These are phyloP conservation scores for Ciconia boyciana DNA, from an alignment of 2,113 vertebrate species.

Conservation along the genomic window DNA sequence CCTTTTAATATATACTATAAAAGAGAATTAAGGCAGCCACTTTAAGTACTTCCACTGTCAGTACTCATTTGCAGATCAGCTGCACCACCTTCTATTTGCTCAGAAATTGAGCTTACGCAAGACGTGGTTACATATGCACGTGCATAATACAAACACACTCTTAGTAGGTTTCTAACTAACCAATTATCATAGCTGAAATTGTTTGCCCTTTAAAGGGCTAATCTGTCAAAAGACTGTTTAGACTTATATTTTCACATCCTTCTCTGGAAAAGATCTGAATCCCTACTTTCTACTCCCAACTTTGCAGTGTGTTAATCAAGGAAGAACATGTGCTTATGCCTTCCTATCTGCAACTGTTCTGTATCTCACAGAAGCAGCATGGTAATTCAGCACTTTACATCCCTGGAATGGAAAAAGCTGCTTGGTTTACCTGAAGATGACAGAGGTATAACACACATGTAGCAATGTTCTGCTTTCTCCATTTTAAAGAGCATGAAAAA, in stretches of 20 bases:
- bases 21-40: not conserved
- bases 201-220: not conserved
- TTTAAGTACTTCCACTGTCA: not conserved
- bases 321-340: accelerated
- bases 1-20: not conserved
- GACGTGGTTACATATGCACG: not conserved
- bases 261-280: not conserved
- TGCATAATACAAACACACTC: not conserved
- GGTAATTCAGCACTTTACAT: not conserved
- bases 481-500: not conserved
- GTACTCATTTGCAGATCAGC: not conserved
- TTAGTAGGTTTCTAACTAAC: not conserved
- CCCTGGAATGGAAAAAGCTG: not conserved
- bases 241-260: not conserved
- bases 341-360: not conserved
- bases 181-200: not conserved
- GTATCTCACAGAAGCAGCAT: not conserved
- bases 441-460: too few species aligned
- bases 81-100: not conserved
- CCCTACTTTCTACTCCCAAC: not conserved
- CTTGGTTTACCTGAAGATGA: not conserved
- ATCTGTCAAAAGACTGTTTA: not conserved
- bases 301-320: not conserved
- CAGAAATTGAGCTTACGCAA: not conserved
- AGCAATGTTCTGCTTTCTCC: not conserved